Conservation (phyloP, 2,797 vertebrate species). For the Sebastes iracundus region DNA sequence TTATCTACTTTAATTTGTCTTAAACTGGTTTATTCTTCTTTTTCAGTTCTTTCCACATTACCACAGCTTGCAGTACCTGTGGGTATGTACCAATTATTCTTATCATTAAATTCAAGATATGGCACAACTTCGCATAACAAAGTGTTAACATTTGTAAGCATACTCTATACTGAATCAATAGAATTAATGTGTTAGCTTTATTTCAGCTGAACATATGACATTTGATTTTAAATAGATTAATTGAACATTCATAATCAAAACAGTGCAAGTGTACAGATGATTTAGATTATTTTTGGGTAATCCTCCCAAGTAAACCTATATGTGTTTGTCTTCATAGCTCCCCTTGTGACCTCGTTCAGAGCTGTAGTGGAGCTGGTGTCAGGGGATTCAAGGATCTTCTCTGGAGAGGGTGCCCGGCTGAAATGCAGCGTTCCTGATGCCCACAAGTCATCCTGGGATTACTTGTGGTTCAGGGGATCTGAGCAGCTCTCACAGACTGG, state of each 20-base stretch:
- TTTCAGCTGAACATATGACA: background rate
- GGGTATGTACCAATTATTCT: conserved; percentile 55
- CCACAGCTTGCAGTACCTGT: background rate
- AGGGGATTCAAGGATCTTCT: conserved; percentile 55
- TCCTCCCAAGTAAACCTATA: background rate
- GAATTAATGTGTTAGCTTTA: background rate
- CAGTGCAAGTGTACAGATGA: accelerated
- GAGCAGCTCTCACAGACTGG: background rate
- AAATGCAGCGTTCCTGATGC: conserved; percentile 61
- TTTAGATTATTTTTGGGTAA: background rate
- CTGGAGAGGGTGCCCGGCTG: conserved; percentile 56
- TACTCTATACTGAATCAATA: background rate
- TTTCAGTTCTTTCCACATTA: conserved; percentile 69
- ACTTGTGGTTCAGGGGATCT: conserved; percentile 68
- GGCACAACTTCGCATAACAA: background rate
- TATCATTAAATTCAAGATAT: background rate
- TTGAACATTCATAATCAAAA: background rate
- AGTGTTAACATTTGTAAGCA: background rate
- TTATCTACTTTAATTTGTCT: background rate
- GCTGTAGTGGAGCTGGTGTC: conserved; percentile 35
- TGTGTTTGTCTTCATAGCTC: conserved; percentile 5
- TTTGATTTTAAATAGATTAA: background rate
- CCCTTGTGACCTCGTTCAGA: accelerated
- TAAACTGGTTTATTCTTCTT: background rate
- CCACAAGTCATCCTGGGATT: conserved; percentile 45